Conservation (phyloP, 2,113 vertebrate species). For the Bettongia penicillata region DNA sequence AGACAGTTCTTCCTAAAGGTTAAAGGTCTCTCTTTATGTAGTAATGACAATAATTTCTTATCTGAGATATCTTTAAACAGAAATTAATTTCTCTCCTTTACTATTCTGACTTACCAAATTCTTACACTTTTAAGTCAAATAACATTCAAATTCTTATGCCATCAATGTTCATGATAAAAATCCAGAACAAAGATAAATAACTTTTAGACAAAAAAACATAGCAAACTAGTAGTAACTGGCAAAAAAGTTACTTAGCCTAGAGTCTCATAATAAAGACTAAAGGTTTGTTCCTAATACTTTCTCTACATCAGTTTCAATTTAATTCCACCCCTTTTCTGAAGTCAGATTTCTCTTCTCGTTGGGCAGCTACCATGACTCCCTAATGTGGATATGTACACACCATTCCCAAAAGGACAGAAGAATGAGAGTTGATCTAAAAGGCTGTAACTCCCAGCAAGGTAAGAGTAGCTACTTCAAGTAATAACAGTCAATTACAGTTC, state of each 20-base stretch:
- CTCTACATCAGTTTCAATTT: neutral
- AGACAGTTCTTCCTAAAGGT: neutral
- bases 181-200: neutral
- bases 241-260: neutral
- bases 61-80: no score
- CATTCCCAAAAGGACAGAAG: neutral
- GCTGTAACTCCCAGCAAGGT: neutral
- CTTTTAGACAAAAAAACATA: neutral
- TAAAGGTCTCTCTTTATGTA: neutral
- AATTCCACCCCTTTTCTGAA: neutral
- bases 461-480: neutral
- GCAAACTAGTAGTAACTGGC: neutral
- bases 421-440: neutral
- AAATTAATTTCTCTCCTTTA: no score
- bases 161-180: neutral
- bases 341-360: neutral
- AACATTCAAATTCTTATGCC: neutral
- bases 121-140: neutral
- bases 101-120: neutral
- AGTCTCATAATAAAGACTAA: neutral
- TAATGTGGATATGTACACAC: neutral
- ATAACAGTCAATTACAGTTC: neutral
- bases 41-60: no score
- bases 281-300: neutral
- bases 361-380: neutral